Evolutionary conservation across 2,888 invertebrate species (phyloP), one percentile per base, ranked within the genome.

Genomic region (Microplitis manilae): DNA sequence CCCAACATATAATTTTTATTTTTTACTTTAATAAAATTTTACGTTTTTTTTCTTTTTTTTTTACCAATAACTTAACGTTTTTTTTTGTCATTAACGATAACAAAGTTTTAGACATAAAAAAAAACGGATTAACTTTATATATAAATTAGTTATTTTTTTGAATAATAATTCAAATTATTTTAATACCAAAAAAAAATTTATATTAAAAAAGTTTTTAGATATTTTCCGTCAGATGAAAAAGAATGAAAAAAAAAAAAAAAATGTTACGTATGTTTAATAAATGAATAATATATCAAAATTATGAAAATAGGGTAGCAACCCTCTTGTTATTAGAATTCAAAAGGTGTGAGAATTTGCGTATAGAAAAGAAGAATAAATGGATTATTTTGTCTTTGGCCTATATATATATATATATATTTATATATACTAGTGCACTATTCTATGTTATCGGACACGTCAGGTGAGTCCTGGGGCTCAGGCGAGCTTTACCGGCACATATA

Each of bases 361-460:
- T 13, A 50, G 30, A 30, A 62, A 62, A 62, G n/a, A 62, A 62
- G 62, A n/a, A 50, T 50, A 50, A 50, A 50, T 50, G 50, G 50
- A 50, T 50, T 50, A 50, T 50, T 13, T 50, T 13, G 13, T 13
- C 62, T 62, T 62, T 62, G n/a, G 62, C 17, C 17, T 15, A 62
- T 15, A 68, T 68, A 30, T 40, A 68, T 40, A 68, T 17, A 17
- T 17, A 17, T 17, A 17, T 17, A 41, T 9, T 41, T 68, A 40
- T 20, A 69, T 13, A n/a, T 17, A 69, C 13, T 39, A 41, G 70
- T 75, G 77, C 68, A 79, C 79, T 61, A 68, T 72, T 67, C 78
- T 65, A 40, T 61, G 80, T 77, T 79, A 80, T 81, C 81, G 76
- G 80, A 75, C 78, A 71, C 76, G 80, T 80, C 79, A 81, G 77